These are phyloP conservation scores for Spongilla lacustris DNA, from an alignment of 37 sponge, comb jelly and placozoan genomes.

Conservation along the genomic window DNA sequence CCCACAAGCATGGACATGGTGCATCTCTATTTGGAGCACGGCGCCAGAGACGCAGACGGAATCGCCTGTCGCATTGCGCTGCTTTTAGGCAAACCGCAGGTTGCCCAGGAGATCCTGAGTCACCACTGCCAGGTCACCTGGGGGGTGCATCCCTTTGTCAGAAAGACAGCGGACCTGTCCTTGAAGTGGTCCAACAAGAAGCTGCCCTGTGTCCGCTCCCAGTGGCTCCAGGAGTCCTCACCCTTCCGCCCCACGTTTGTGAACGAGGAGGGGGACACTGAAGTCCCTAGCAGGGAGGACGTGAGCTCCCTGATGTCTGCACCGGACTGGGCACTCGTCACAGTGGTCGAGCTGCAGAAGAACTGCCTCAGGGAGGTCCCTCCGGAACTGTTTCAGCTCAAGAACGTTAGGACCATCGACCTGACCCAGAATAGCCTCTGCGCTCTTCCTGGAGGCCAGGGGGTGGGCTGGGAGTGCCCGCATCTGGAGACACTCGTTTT, in stretches of 20 bases:
- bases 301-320: not conserved
- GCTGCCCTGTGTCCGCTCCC: conserved; percentile 10
- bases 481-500: conserved; percentile 47
- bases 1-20: conserved; percentile 17
- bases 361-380: conserved; percentile 51
- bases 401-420: conserved; percentile 37
- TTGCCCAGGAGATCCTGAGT: conserved; percentile 44
- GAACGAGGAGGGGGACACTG: not conserved
- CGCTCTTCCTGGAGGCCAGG: conserved; percentile 14
- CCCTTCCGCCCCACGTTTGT: not conserved
- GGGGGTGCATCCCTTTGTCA: no score
- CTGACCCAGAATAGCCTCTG: conserved; percentile 39
- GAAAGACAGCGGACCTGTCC: conserved; percentile 3
- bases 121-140: conserved; percentile 14
- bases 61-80: conserved; percentile 44
- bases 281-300: no score
- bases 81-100: not conserved
- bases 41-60: conserved; percentile 49
- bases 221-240: conserved; percentile 32
- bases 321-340: conserved; percentile 2
- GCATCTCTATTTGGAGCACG: conserved; percentile 27
- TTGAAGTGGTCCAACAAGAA: conserved; percentile 53
- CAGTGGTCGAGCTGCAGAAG: conserved; percentile 26
- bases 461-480: conserved; percentile 24
- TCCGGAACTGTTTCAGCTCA: conserved; percentile 49